Evolutionary conservation across 53 echinoderm and acorn worm species (phyloP).

Genomic region (Holothuria scabra): DNA sequence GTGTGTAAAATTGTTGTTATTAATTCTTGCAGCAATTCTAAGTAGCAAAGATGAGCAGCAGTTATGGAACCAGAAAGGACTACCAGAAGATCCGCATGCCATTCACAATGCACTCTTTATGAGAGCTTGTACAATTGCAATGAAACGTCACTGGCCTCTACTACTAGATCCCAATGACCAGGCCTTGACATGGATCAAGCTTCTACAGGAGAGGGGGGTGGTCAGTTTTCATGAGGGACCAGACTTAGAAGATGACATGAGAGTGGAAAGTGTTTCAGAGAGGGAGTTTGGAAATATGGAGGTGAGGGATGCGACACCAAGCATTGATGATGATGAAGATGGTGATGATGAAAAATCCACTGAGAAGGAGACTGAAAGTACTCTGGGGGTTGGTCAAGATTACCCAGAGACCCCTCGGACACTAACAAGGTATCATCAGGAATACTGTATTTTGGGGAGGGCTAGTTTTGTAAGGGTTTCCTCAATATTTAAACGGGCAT

Average conservation of each 20-base stretch:
- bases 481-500: too few relatives aligned
- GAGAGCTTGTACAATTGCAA: slow-evolving; percentile 79
- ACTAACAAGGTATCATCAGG: slow-evolving; percentile 66
- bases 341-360: slow-evolving; percentile 18
- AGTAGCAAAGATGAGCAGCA: slow-evolving; percentile 74
- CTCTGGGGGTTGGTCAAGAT: neutral
- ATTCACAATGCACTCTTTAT: slow-evolving; percentile 79
- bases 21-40: slow-evolving; percentile 50
- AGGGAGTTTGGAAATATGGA: neutral
- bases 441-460: neutral
- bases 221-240: slow-evolving; percentile 74
- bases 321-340: slow-evolving; percentile 33
- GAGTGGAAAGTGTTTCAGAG: slow-evolving; percentile 35
- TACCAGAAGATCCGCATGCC: slow-evolving; percentile 68
- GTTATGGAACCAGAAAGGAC: slow-evolving; percentile 60
- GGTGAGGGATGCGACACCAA: neutral
- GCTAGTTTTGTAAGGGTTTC: too few relatives aligned
- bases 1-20: neutral
- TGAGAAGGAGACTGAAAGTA: neutral
- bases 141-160: slow-evolving; percentile 88
- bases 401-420: slow-evolving; percentile 70
- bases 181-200: slow-evolving; percentile 84
- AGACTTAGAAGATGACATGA: slow-evolving; percentile 50
- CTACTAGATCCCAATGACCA: slow-evolving; percentile 92
- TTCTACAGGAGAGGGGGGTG: slow-evolving; percentile 74